Evolutionary conservation across 2,113 vertebrate species (phyloP), one percentile per base, ranked within the genome.

Genomic region (Hydropotes inermis): DNA sequence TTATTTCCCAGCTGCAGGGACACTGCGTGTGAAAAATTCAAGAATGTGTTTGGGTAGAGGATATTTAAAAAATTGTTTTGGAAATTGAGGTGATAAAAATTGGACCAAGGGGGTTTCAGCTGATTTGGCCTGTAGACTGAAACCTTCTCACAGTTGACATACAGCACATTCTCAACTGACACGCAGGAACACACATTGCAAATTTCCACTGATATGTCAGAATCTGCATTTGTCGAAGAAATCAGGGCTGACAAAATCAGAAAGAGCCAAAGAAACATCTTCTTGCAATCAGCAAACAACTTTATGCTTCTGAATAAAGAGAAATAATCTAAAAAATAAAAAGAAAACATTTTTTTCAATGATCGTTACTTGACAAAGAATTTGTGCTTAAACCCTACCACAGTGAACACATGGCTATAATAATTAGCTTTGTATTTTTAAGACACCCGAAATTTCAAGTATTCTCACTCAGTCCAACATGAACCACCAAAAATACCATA

Each of bases 1-100:
- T 99, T 99, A 99, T 99, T 99, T 95, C 99, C 99, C 98, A 99
- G 99, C 97, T 99, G 99, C 98, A 99, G 99, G 55, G 99, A 99
- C 90, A 99, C 99, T n/a, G 99, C 99, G 13, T 99, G 99, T 95
- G 99, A 99, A 98, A 99, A 99, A 99, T 99, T 99, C 94, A 99
- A 99, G 98, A 99, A 99, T 0, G 99, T 99, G 98, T 99, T 99
- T 78, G 99, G 99, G 98, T 99, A 99, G 11, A 99, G 99, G 95
- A 99, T 99, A 98, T 99, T 99, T 97, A 99, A 98, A 96, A 99
- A 99, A 98, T 99, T 99, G 98, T 99, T 99, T 98, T 99, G 99
- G 98, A 99, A 99, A 99, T 99, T 99, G 96, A 99, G 99, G 98
- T 99, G 99, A 98, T 99, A 99, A 95, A 99, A 99, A 98, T 99